A percentile compares a stretch with the other conserved stretches of the same genome.
Evolutionary conservation across 2,797 vertebrate genomes (phyloP).

Genomic region (Micromesistius poutassou): DNA sequence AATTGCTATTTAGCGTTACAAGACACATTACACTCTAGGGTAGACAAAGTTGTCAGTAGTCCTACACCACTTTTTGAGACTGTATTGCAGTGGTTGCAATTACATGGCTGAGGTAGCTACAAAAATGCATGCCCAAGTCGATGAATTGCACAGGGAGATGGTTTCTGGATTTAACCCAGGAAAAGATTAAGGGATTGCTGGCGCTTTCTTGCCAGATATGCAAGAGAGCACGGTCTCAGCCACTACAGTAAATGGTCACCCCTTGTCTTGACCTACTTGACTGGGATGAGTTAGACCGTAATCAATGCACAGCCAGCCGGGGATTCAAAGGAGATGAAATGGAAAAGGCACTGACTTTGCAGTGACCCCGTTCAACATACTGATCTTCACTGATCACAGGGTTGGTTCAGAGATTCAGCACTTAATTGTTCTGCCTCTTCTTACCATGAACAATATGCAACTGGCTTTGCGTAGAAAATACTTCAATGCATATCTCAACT

Average conservation of each 20-base stretch:
- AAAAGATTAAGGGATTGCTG: conserved; percentile 4
- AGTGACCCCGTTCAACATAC: conserved; percentile 17
- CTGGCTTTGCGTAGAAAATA: neutral
- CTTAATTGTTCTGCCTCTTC: neutral
- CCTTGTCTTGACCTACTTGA: conserved; percentile 36
- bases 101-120: neutral
- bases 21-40: neutral
- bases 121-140: neutral
- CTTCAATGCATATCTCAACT: neutral
- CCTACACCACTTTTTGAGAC: neutral
- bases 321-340: conserved; percentile 11
- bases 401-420: neutral
- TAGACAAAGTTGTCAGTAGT: neutral
- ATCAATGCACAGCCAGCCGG: conserved; percentile 19
- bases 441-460: neutral
- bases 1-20: neutral
- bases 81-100: neutral
- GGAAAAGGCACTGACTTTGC: conserved; percentile 21
- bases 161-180: conserved; percentile 11
- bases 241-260: conserved; percentile 23
- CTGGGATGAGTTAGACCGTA: conserved; percentile 32
- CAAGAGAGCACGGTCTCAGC: neutral
- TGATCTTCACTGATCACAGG: neutral
- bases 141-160: neutral
- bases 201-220: conserved; percentile 18